These are phyloP conservation scores for Celastrina argiolus DNA, from an alignment of 2,888 invertebrate genomes.

Conservation along the genomic window DNA sequence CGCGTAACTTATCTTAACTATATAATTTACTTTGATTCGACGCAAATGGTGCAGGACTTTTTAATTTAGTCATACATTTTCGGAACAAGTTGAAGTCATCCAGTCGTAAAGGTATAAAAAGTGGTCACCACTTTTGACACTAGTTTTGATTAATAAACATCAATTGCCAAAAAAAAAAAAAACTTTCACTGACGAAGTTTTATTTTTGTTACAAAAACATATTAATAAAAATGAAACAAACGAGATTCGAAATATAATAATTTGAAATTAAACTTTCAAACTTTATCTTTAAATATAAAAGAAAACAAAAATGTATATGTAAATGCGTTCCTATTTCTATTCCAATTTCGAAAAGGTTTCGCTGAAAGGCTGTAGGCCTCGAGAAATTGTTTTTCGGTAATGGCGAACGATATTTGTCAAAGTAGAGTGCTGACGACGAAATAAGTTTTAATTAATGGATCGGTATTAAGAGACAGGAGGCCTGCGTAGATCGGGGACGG, in stretches of 20 bases:
- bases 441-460: slow-evolving; percentile 79
- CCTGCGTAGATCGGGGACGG: slow-evolving; percentile 51
- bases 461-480: slow-evolving; percentile 64
- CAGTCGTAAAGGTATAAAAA: no score
- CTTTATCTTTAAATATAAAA: not conserved
- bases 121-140: no score
- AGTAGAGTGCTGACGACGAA: slow-evolving; percentile 60
- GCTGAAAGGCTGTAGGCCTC: slow-evolving; percentile 13
- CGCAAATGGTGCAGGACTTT: not conserved
- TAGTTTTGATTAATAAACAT: no score
- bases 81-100: no score
- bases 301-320: slow-evolving; percentile 15
- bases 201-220: no score
- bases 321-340: slow-evolving; percentile 12
- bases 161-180: no score
- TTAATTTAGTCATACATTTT: no score
- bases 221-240: no score
- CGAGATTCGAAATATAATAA: no score
- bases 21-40: slow-evolving; percentile 66
- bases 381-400: slow-evolving; percentile 43
- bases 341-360: slow-evolving; percentile 21
- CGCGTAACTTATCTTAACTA: slow-evolving; percentile 71
- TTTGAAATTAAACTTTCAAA: not conserved
- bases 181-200: no score
- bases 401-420: slow-evolving; percentile 53